These are phyloP conservation scores for Pseudopipra pipra DNA, from an alignment of 2,113 vertebrate genomes.

Conservation along the genomic window DNA sequence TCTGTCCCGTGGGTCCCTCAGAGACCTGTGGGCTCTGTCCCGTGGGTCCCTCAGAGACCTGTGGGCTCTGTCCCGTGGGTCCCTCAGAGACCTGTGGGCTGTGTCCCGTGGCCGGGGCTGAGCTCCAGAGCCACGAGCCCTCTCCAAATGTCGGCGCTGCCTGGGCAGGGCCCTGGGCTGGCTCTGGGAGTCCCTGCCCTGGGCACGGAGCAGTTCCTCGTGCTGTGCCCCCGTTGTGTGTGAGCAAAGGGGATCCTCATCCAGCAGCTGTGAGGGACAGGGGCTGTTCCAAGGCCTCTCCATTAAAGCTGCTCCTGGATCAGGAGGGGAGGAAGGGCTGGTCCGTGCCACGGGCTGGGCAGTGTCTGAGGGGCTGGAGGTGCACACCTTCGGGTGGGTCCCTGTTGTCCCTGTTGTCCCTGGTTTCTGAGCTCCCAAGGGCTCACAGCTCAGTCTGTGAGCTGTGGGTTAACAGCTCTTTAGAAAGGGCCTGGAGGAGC, in stretches of 20 bases:
- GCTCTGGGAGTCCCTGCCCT: background rate
- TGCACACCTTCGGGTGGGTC: background rate
- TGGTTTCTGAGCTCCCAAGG: background rate
- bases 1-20: too few relatives aligned
- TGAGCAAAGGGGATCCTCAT: background rate
- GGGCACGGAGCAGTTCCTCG: fast-evolving
- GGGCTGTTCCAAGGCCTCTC: too few relatives aligned
- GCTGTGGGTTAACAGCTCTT: too few relatives aligned
- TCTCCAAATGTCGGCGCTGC: too few relatives aligned
- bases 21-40: too few relatives aligned
- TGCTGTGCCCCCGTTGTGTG: fast-evolving
- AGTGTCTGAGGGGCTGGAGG: fast-evolving
- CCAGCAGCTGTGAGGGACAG: fast-evolving
- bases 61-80: too few relatives aligned
- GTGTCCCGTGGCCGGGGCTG: too few relatives aligned
- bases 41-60: too few relatives aligned
- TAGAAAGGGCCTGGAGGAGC: background rate
- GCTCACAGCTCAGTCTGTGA: too few relatives aligned
- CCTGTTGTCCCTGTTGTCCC: fast-evolving
- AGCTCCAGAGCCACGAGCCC: background rate
- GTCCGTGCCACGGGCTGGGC: background rate
- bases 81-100: fast-evolving
- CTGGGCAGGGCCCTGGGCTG: too few relatives aligned
- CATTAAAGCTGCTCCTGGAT: background rate
- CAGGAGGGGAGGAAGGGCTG: fast-evolving